Evolutionary conservation across 2,113 vertebrate genomes (phyloP).

Genomic region (Callionymus lyra): DNA sequence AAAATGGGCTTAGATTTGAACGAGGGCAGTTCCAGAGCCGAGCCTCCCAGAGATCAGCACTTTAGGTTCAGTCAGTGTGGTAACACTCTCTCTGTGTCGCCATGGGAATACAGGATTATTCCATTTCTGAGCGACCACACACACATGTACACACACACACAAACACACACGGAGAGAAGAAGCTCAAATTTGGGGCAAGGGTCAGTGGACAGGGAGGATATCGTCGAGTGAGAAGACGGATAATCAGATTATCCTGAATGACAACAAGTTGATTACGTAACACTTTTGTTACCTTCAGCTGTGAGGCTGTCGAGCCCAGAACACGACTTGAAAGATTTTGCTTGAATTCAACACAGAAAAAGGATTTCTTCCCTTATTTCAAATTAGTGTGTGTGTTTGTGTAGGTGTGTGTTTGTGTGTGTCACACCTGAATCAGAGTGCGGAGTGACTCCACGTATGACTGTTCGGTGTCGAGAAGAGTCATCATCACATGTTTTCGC

Average conservation of each 20-base stretch:
- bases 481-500: slow-evolving; percentile 98
- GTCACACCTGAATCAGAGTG: slow-evolving; percentile 91
- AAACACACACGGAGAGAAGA: slow-evolving; percentile 8
- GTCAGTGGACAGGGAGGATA: slow-evolving; percentile 8
- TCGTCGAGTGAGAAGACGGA: slow-evolving; percentile 4
- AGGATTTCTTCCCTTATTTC: too few relatives aligned
- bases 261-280: slow-evolving; percentile 52
- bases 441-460: slow-evolving; percentile 96
- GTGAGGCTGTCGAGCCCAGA: slow-evolving; percentile 20
- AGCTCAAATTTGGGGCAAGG: slow-evolving; percentile 17
- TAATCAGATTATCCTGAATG: slow-evolving; percentile 49
- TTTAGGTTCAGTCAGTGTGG: slow-evolving; percentile 43
- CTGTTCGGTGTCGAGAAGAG: slow-evolving; percentile 91
- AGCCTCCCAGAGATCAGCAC: slow-evolving; percentile 27
- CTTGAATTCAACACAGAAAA: slow-evolving; percentile 1
- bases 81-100: slow-evolving; percentile 54
- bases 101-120: slow-evolving; percentile 57
- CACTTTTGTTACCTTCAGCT: slow-evolving; percentile 26
- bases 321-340: background rate
- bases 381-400: too few relatives aligned
- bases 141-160: background rate
- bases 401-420: background rate
- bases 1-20: too few relatives aligned
- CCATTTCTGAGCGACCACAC: slow-evolving; percentile 28
- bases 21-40: slow-evolving; percentile 27